These are phyloP conservation scores for Esperia sulphurella DNA, from an alignment of 2,888 invertebrate species.

Conservation along the genomic window DNA sequence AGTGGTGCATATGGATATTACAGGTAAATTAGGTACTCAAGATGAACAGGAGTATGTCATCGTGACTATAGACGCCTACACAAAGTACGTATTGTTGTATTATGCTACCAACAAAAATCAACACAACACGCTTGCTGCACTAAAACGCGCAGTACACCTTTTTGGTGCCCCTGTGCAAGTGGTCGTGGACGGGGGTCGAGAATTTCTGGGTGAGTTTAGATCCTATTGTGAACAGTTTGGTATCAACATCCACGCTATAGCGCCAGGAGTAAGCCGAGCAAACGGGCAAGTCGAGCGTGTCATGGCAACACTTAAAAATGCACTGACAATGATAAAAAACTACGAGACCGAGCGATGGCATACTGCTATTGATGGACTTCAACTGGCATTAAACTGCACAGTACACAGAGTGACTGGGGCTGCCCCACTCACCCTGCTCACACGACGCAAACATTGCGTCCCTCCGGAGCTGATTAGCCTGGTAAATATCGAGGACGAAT, in stretches of 20 bases:
- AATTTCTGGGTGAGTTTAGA: slow-evolving; percentile 18
- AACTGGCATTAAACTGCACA: slow-evolving; percentile 23
- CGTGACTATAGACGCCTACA: slow-evolving; percentile 27
- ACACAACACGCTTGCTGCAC: slow-evolving; percentile 11
- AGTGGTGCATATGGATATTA: slow-evolving; percentile 29
- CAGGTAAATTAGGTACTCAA: slow-evolving; percentile 27
- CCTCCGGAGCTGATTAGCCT: slow-evolving; percentile 18
- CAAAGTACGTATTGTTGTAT: slow-evolving; percentile 20
- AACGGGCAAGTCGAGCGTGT: slow-evolving; percentile 21
- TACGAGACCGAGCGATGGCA: slow-evolving; percentile 22
- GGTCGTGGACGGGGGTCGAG: slow-evolving; percentile 18
- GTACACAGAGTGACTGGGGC: slow-evolving; percentile 15
- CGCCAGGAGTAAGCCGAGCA: slow-evolving; percentile 20
- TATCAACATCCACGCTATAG: slow-evolving; percentile 15
- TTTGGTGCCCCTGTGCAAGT: slow-evolving; percentile 16
- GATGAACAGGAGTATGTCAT: slow-evolving; percentile 27
- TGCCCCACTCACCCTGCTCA: slow-evolving; percentile 18
- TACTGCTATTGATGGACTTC: slow-evolving; percentile 16
- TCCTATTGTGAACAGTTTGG: slow-evolving; percentile 15
- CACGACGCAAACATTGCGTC: slow-evolving; percentile 15
- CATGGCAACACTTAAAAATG: slow-evolving; percentile 16
- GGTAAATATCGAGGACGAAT: slow-evolving; percentile 13
- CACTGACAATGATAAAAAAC: slow-evolving; percentile 15
- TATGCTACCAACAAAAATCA: slow-evolving; percentile 20
- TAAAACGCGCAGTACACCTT: slow-evolving; percentile 7